Evolutionary conservation across 2,113 vertebrate genomes (phyloP), one percentile per base, ranked within the genome.

Genomic region (Grus americana): DNA sequence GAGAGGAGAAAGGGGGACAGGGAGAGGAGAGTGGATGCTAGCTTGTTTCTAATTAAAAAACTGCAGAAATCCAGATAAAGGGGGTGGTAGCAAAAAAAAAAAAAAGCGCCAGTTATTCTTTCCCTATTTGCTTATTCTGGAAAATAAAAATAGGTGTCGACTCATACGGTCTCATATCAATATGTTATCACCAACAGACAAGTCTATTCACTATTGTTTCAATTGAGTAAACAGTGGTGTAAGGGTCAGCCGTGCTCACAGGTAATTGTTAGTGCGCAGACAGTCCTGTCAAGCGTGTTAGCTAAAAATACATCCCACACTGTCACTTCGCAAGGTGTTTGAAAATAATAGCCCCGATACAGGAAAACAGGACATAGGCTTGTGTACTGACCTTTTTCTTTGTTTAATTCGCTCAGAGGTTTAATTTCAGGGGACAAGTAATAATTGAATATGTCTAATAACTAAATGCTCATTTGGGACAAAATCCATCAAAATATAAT

Each of bases 341-440:
- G 98, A 96, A 98, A 99, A 99, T 98, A 98, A 99, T 98, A 98
- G 98, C 98, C 97, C 96, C 92, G 82, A 96, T 97, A 96, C 98
- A 97, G 97, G 96, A 97, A 96, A 97, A 96, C 98, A 96, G 98
- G 98, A 99, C 98, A 95, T 57, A 44, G 97, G 86, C 96, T 98
- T 98, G 98, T 98, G 81, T 97, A 86, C 96, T 99, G 99, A 99
- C 99, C 99, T 99, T 99, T 98, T 92, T 96, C 97, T 98, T 99
- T 98, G 98, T 98, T 98, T 98, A 97, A 98, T 98, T 98, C 98
- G 96, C 97, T 97, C 93, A 8, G 86, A 97, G 98, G 96, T 97
- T 98, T 98, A 98, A 98, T 98, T 98, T 97, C 97, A 98, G 97
- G 97, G 96, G 97, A 97, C 97, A 98, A 95, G 97, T 96, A 98